phyloP scores from a whole-genome alignment of 2,113 vertebrate genomes.

The Sula dactylatra region DNA sequence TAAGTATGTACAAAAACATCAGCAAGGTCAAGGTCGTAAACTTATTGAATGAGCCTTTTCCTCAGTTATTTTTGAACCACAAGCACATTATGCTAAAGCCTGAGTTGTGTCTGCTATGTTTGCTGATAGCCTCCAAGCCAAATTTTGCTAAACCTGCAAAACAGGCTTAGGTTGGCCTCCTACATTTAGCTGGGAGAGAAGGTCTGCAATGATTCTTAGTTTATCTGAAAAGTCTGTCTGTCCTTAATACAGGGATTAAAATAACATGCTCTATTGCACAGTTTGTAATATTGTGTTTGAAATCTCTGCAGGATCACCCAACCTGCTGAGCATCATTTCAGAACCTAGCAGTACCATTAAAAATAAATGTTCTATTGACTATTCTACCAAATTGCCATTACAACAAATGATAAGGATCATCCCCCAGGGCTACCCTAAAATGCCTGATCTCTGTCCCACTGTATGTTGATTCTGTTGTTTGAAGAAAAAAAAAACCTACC shows the following conservation, averaged over 20 bases:
- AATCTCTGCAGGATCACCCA: not conserved
- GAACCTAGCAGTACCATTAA: not conserved
- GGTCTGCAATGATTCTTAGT: not conserved
- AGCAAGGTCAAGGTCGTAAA: not conserved
- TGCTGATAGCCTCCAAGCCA: not conserved
- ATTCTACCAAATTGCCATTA: not conserved
- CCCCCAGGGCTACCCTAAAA: not conserved
- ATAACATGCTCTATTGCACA: not conserved
- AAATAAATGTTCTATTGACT: not conserved
- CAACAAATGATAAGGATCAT: not conserved
- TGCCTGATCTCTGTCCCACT: not conserved
- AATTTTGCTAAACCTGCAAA: not conserved
- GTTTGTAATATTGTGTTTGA: not conserved
- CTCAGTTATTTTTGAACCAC: not conserved
- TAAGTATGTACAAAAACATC: not conserved
- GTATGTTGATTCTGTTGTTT: not conserved
- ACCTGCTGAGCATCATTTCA: constrained; percentile 14
- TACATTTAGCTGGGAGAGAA: not conserved
- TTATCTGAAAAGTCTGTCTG: not conserved
- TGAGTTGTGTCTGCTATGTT: not conserved
- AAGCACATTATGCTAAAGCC: not conserved
- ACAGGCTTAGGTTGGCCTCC: fast-evolving
- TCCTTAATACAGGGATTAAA: not conserved
- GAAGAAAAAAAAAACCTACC: not conserved
- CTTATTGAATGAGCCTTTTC: not conserved